These are phyloP conservation scores for Crotalus horridus DNA, from an alignment of 2,113 vertebrate species.

Conservation along the genomic window DNA sequence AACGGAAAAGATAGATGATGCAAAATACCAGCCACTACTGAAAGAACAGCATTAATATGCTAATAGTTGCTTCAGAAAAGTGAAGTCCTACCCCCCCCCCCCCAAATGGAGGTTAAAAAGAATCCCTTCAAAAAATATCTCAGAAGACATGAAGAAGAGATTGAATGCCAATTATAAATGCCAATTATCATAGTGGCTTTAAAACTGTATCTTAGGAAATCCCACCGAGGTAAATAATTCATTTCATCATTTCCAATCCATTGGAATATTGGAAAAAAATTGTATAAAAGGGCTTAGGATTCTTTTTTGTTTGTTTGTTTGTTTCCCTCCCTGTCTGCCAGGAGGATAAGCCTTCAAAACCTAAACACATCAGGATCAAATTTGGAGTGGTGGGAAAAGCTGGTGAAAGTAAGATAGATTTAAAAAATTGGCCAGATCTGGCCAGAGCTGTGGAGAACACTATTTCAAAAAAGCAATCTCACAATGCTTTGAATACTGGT, in stretches of 20 bases:
- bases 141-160: constrained; percentile 19
- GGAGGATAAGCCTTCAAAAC: not conserved
- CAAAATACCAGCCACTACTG: constrained; percentile 15
- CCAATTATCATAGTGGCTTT: constrained; percentile 27
- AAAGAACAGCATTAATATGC: constrained; percentile 42
- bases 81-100: not conserved
- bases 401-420: not conserved
- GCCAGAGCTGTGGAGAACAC: not conserved
- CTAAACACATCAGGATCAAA: not conserved
- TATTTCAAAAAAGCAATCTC: not conserved
- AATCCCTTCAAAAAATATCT: constrained; percentile 17
- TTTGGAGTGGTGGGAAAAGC: not conserved
- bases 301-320: not conserved
- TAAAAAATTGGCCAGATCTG: not conserved
- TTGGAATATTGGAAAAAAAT: not conserved
- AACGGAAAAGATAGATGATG: constrained; percentile 33
- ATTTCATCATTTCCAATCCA: not conserved
- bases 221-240: not conserved
- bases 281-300: not conserved
- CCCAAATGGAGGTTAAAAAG: not conserved
- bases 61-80: constrained; percentile 33
- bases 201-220: fast-evolving
- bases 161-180: not conserved
- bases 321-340: not conserved
- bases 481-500: not conserved